Evolutionary conservation across 2,113 vertebrate species (phyloP).

Genomic region (Brachionichthys hirsutus): DNA sequence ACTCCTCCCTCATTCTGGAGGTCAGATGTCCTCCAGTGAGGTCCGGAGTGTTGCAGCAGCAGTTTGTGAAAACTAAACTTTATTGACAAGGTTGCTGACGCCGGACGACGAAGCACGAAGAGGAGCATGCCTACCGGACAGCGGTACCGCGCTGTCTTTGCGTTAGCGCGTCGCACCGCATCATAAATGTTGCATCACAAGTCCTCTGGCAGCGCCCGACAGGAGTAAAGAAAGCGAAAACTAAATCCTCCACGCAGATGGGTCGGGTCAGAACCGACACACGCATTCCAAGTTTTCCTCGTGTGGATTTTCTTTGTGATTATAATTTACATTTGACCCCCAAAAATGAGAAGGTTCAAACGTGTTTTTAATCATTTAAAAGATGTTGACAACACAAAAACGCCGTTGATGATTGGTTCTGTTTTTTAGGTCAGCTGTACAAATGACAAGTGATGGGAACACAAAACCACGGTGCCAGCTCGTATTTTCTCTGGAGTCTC

Average conservation of each 20-base stretch:
- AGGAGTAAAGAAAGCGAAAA: conserved; percentile 16
- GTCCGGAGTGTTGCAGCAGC: conserved; percentile 66
- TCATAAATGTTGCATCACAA: conserved; percentile 15
- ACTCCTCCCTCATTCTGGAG: conserved; percentile 24
- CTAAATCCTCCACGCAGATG: conserved; percentile 26
- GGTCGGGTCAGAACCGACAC: conserved; percentile 31
- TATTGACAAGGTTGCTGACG: conserved; percentile 79
- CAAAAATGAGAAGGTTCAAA: conserved; percentile 44
- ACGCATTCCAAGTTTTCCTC: conserved; percentile 32
- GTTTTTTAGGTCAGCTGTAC: conserved; percentile 63
- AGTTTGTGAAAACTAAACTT: conserved; percentile 74
- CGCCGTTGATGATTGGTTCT: conserved; percentile 53
- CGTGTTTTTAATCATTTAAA: conserved; percentile 61
- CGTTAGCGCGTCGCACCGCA: not conserved
- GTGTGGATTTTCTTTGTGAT: conserved; percentile 49
- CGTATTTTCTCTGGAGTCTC: conserved; percentile 58
- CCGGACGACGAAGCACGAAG: conserved; percentile 51
- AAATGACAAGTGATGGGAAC: conserved; percentile 59
- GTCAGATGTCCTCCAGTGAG: conserved; percentile 61
- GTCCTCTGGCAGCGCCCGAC: not conserved
- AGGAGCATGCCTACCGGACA: conserved; percentile 49
- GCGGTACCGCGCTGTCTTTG: not conserved
- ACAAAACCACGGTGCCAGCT: conserved; percentile 41
- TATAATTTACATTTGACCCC: conserved; percentile 64
- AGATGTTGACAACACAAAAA: conserved; percentile 50